Conservation (phyloP, 2,113 vertebrate species). For the Struthio camelus region DNA sequence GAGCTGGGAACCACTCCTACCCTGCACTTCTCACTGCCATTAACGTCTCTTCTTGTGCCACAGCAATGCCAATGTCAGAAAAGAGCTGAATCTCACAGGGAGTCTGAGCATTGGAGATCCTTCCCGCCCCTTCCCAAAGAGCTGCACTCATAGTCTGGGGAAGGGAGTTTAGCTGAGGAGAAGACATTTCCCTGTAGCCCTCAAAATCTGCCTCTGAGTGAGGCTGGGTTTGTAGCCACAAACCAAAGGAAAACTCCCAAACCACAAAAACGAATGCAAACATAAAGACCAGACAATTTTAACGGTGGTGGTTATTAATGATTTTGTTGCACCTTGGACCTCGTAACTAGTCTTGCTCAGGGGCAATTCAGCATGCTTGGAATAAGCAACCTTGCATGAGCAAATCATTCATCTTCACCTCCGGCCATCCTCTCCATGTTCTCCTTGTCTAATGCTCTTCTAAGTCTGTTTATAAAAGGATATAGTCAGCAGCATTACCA, state of each 20-base stretch:
- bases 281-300: background rate
- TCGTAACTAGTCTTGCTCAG: background rate
- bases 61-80: background rate
- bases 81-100: background rate
- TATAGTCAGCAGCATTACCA: background rate
- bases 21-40: background rate
- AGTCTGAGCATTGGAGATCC: background rate
- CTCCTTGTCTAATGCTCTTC: background rate
- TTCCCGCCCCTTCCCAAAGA: background rate
- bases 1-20: background rate
- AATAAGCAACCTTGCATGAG: background rate
- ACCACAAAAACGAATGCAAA: background rate
- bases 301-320: background rate
- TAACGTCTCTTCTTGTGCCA: background rate
- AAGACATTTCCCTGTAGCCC: background rate
- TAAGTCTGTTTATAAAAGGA: background rate
- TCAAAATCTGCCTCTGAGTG: background rate
- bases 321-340: background rate
- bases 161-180: background rate
- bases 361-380: background rate
- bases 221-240: constrained; percentile 15
- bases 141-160: background rate
- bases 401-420: background rate
- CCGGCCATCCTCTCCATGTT: background rate
- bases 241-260: constrained; percentile 33